Evolutionary conservation across 2,888 invertebrate genomes (phyloP), one percentile per base, ranked within the genome.

Genomic region (Ophion obscuratus): DNA sequence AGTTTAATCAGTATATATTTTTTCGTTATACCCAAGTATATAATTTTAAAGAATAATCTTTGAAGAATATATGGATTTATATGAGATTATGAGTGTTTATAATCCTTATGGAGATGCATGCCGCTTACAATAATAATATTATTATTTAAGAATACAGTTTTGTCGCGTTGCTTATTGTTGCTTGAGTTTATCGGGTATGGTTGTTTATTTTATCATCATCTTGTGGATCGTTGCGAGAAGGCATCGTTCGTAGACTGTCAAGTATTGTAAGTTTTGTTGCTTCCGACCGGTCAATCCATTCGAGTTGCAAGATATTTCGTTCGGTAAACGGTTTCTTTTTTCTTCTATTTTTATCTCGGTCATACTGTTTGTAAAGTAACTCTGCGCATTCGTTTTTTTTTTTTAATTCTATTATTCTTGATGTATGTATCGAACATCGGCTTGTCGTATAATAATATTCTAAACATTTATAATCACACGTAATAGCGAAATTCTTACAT

Each of bases 71-170:
- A 82, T 82, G 74, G 57, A 82, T 77, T 84, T 79, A 80, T 79
- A 67, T 75, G 20, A 61, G 40, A 44, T 44, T 70, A 47, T 70
- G 24, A 24, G 40, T 57, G 20, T 79, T 79, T 62, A 27, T 47
- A 44, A n/a, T 70, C 17, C 75, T 73, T 78, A 74, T 68, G 44
- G 77, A 73, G 79, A 84, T 70, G 81, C 79, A 79, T 67, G 44
- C 68, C 53, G 77, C 68, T 81, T 77, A 86, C 78, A 68, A 85
- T 85, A 24, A 79, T 81, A 61, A 61, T 85, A 84, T 74, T 85
- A 84, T 74, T 81, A 88, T 89, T 88, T 84, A 88, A 86, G 90
- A 90, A 84, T 90, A 90, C 81, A 89, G 74, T 86, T 85, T 86
- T 80, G 73, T 81, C 80, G 77, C 64, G 59, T 77, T 62, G 53